These are phyloP conservation scores for Phacellophora camtschatica DNA, from an alignment of 30 jellyfish, hydroid and myxozoan species.

Conservation along the genomic window DNA sequence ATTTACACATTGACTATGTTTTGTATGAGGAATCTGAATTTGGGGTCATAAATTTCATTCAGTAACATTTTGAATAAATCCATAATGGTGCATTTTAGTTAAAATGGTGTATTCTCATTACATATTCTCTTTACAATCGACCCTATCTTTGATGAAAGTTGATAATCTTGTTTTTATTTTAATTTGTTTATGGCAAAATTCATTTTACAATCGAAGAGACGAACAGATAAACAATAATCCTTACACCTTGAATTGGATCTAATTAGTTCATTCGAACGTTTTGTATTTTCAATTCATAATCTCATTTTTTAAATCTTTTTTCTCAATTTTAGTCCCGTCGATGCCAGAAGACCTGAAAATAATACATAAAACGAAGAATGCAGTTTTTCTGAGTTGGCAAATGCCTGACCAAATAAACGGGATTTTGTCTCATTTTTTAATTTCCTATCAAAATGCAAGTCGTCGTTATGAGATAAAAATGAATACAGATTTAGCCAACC, in stretches of 20 bases:
- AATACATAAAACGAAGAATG: conserved; percentile 12
- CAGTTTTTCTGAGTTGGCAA: conserved; percentile 65
- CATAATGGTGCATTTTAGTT: too few species aligned
- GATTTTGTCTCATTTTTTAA: conserved; percentile 40
- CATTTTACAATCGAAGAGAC: too few species aligned
- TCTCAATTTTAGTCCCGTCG: conserved; percentile 27
- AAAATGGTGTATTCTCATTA: too few species aligned
- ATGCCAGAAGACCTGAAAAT: conserved; percentile 49
- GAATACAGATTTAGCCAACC: conserved; percentile 21
- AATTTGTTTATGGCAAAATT: neutral
- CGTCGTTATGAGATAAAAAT: conserved; percentile 26
- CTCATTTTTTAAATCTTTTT: neutral
- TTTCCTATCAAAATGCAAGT: conserved; percentile 58
- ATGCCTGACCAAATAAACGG: conserved; percentile 78
- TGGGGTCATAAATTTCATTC: too few species aligned
- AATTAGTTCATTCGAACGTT: too few species aligned
- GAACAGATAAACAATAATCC: too few species aligned
- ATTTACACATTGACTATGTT: too few species aligned
- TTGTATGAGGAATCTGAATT: too few species aligned
- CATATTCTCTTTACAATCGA: too few species aligned
- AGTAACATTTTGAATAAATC: too few species aligned
- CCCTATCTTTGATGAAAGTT: too few species aligned
- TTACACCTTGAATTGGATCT: too few species aligned
- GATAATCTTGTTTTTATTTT: neutral
- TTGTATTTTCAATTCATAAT: neutral